A percentile compares a stretch with the other conserved stretches of the same genome.
phyloP scores from a whole-genome alignment of 2,888 invertebrate genomes.

The Drosophila kambysellisi region DNA sequence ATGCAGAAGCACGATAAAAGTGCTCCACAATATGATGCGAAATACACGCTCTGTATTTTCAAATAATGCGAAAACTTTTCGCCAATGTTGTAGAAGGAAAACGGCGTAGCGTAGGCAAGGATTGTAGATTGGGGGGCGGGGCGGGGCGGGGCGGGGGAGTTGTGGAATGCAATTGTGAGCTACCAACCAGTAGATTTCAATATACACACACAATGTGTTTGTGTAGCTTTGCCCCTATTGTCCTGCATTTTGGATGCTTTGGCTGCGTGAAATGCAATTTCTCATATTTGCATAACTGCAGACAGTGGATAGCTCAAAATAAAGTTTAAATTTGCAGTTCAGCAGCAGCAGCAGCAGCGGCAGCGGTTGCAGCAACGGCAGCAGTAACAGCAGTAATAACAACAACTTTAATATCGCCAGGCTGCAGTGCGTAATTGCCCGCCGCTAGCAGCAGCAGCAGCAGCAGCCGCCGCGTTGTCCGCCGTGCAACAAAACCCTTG shows the following conservation, averaged over 20 bases:
- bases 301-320: conserved; percentile 80
- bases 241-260: conserved; percentile 58
- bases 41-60: conserved; percentile 76
- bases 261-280: conserved; percentile 77
- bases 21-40: conserved; percentile 73
- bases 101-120: not conserved
- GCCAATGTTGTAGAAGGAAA: conserved; percentile 39
- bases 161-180: conserved; percentile 5
- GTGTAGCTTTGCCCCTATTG: conserved; percentile 73
- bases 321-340: conserved; percentile 74
- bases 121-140: too few relatives aligned
- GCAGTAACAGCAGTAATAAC: conserved; percentile 30
- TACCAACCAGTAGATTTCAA: conserved; percentile 57
- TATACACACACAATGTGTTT: conserved; percentile 44
- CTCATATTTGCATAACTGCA: conserved; percentile 81
- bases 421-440: conserved; percentile 71
- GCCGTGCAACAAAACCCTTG: not conserved
- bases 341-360: conserved; percentile 42
- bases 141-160: too few relatives aligned
- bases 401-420: conserved; percentile 76
- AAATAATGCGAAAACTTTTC: conserved; percentile 77
- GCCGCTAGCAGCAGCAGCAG: conserved; percentile 15
- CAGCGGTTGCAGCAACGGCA: conserved; percentile 25
- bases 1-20: conserved; percentile 70
- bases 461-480: not conserved